phyloP scores from a whole-genome alignment of 1,140 invertebrate genomes.

The Capitella teleta region DNA sequence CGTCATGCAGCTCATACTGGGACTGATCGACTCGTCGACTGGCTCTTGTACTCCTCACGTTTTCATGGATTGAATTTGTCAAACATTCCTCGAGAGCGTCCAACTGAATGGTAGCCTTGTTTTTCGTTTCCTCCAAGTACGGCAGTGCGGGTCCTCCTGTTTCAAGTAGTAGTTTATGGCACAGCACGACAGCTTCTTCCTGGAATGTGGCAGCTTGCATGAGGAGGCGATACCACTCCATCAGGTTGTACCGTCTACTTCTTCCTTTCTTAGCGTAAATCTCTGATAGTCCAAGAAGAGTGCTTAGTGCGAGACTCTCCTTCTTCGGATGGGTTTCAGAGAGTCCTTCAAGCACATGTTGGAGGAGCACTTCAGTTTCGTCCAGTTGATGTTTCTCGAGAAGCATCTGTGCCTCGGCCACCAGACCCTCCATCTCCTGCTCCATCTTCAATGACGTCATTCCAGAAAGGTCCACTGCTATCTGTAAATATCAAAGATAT shows the following conservation, averaged over 20 bases:
- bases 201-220: neutral
- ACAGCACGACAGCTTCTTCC: neutral
- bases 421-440: too few species aligned
- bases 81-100: neutral
- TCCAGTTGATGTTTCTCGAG: constrained; percentile 5
- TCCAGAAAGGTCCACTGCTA: too few species aligned
- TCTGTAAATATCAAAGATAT: too few species aligned
- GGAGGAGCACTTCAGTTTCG: neutral
- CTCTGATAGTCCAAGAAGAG: neutral
- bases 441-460: too few species aligned
- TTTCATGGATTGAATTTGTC: neutral
- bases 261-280: neutral
- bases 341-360: neutral
- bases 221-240: neutral
- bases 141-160: neutral
- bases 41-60: neutral
- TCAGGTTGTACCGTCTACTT: neutral
- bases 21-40: neutral
- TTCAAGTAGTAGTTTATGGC: neutral
- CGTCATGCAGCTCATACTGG: neutral
- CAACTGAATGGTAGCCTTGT: neutral
- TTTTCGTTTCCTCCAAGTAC: neutral
- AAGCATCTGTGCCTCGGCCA: neutral
- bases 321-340: neutral
- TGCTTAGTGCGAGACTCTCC: neutral